Conservation (phyloP, 1,140 invertebrate species). For the Araneus ventricosus region DNA sequence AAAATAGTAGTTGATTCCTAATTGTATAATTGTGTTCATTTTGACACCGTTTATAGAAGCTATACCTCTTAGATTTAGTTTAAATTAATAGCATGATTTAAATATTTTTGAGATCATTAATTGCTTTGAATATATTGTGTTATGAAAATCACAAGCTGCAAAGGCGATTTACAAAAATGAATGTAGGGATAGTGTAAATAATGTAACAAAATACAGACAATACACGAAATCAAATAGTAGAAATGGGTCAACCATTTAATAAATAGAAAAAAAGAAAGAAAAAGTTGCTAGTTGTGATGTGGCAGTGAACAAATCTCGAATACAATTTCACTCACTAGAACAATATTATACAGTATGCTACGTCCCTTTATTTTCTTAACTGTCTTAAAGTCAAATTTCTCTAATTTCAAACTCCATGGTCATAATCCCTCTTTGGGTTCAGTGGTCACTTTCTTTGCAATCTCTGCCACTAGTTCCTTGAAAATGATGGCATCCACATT, state of each 20-base stretch:
- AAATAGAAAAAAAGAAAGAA: constrained; percentile 24
- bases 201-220: not conserved
- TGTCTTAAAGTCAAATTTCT: not conserved
- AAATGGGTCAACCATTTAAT: constrained; percentile 37
- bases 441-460: constrained; percentile 87
- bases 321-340: constrained; percentile 37
- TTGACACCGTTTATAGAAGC: too few species aligned
- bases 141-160: too few species aligned
- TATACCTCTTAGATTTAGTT: too few species aligned
- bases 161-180: too few species aligned
- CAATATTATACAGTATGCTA: constrained; percentile 29
- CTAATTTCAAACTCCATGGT: constrained; percentile 20
- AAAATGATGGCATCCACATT: constrained; percentile 97
- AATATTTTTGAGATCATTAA: too few species aligned
- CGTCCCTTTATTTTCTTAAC: not conserved
- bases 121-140: too few species aligned
- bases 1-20: too few species aligned
- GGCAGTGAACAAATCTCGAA: constrained; percentile 48
- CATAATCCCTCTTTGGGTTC: constrained; percentile 77
- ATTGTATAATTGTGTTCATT: too few species aligned
- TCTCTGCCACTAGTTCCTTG: constrained; percentile 93
- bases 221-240: not conserved
- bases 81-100: too few species aligned
- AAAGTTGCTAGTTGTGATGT: not conserved
- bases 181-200: not conserved